A percentile compares a stretch with the other conserved stretches of the same genome.
Conservation (phyloP, 2,113 vertebrate genomes). For the Bambusicola thoracicus region DNA sequence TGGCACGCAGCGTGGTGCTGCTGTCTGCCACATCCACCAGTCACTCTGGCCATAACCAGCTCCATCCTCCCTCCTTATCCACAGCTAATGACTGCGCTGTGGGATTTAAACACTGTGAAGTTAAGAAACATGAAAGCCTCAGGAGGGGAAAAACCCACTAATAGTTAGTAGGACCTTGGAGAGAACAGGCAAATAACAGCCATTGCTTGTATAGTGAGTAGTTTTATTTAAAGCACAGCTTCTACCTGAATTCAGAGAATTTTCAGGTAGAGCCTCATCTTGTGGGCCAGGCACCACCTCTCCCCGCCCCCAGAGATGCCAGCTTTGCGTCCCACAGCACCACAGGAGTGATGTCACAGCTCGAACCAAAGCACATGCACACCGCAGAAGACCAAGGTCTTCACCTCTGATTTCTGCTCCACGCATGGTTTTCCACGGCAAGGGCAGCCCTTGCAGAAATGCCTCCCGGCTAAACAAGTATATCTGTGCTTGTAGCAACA, state of each 20-base stretch:
- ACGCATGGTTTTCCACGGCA: background rate
- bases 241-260: background rate
- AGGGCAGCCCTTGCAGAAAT: background rate
- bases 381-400: fast-evolving
- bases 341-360: background rate
- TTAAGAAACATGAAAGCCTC: background rate
- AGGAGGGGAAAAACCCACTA: background rate
- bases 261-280: background rate
- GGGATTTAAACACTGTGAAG: background rate
- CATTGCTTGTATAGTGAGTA: fast-evolving
- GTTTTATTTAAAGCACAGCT: background rate
- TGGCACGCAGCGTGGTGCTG: background rate
- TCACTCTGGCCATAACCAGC: background rate
- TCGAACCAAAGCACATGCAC: background rate
- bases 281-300: background rate
- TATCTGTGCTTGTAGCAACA: background rate
- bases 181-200: background rate
- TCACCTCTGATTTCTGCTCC: background rate
- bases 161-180: background rate
- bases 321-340: background rate
- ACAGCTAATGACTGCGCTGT: background rate
- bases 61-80: fast-evolving
- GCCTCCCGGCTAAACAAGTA: background rate
- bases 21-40: background rate
- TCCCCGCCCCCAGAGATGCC: background rate